Percentiles rank a stretch among this genome's conserved stretches.
phyloP scores from a whole-genome alignment of 2,797 vertebrate species.

The Sylvia borin region DNA sequence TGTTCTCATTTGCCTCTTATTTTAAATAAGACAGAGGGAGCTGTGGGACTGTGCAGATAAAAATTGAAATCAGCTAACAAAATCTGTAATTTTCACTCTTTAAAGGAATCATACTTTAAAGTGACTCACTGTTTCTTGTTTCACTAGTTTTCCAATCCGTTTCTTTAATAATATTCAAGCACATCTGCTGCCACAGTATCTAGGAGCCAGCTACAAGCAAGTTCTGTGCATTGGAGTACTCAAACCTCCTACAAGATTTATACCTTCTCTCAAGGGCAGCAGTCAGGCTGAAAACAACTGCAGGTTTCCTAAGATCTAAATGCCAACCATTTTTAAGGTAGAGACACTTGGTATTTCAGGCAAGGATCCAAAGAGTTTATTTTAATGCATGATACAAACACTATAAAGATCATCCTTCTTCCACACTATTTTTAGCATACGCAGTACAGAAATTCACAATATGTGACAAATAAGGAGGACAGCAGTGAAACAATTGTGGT shows the following conservation, averaged over 20 bases:
- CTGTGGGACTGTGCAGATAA: not conserved
- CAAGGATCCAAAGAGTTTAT: not conserved
- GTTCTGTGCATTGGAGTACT: not conserved
- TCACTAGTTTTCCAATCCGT: not conserved
- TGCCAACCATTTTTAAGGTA: not conserved
- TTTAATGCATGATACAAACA: not conserved
- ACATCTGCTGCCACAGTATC: not conserved
- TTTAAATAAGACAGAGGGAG: not conserved
- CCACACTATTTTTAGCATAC: not conserved
- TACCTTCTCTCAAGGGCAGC: not conserved
- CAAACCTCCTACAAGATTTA: not conserved
- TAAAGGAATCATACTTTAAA: not conserved
- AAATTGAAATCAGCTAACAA: not conserved
- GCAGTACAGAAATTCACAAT: not conserved
- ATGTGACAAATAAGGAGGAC: not conserved
- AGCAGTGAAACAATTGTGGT: not conserved
- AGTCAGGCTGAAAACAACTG: not conserved
- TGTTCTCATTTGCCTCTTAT: not conserved
- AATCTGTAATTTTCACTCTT: not conserved
- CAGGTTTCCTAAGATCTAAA: not conserved
- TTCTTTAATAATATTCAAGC: not conserved
- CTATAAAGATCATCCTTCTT: not conserved
- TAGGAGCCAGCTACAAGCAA: not conserved
- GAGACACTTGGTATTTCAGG: not conserved
- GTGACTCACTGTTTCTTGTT: not conserved